A percentile compares a stretch with the other conserved stretches of the same genome.
These are phyloP conservation scores for Phrynosoma platyrhinos DNA, from an alignment of 2,113 vertebrate species.

Conservation along the genomic window DNA sequence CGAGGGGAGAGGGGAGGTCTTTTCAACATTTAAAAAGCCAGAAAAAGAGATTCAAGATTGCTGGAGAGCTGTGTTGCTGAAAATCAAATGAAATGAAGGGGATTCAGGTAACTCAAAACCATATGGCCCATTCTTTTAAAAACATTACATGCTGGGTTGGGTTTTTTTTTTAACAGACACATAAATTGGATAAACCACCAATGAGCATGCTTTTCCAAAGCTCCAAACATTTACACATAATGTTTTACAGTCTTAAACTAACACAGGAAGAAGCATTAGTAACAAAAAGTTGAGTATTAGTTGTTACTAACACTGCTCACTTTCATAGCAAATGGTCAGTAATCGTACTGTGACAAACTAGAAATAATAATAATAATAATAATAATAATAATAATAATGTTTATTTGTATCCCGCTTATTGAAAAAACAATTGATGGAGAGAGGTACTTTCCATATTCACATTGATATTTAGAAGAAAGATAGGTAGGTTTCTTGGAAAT, in stretches of 20 bases:
- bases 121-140: not conserved
- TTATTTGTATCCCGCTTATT: too few species aligned
- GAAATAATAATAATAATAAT: too few species aligned
- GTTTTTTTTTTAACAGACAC: not conserved
- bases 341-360: not conserved
- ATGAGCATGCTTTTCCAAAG: not conserved
- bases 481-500: not conserved
- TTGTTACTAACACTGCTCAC: not conserved
- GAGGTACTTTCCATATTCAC: not conserved
- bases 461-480: not conserved
- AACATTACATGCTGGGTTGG: not conserved
- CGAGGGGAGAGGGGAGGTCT: too few species aligned
- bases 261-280: not conserved
- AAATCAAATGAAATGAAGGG: not conserved
- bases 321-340: slow-evolving; percentile 12
- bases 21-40: not conserved
- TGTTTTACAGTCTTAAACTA: not conserved
- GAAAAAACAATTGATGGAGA: not conserved
- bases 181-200: not conserved
- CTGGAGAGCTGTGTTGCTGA: not conserved
- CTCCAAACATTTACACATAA: rapidly evolving
- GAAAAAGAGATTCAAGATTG: not conserved
- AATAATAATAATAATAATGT: too few species aligned
- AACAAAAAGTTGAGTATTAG: not conserved
- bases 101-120: slow-evolving; percentile 3